These are phyloP conservation scores for Pantherophis vulpinus DNA, from an alignment of 2,797 vertebrate genomes.

Conservation along the genomic window DNA sequence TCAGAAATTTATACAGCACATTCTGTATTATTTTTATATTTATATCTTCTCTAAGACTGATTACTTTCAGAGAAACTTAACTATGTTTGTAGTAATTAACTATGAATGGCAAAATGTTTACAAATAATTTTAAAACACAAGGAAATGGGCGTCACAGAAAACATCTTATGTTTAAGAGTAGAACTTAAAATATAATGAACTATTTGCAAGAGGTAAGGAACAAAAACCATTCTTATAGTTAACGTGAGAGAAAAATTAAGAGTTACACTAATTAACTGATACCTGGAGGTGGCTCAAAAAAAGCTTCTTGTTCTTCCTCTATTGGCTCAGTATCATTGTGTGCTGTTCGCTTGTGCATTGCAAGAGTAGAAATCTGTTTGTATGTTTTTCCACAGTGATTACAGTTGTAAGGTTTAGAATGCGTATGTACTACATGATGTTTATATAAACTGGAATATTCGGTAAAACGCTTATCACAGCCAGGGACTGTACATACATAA, in stretches of 20 bases:
- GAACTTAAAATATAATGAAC: background rate
- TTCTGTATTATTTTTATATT: background rate
- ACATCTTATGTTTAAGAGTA: background rate
- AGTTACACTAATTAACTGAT: background rate
- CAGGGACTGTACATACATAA: constrained; percentile 96
- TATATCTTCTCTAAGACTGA: background rate
- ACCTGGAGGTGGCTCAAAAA: constrained; percentile 95
- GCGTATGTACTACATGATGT: constrained; percentile 97
- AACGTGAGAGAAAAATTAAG: background rate
- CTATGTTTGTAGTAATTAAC: background rate
- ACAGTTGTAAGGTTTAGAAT: constrained; percentile 98
- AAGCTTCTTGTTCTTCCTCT: constrained; percentile 95
- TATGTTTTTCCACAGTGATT: constrained; percentile 99
- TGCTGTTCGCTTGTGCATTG: constrained; percentile 97
- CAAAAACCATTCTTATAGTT: background rate
- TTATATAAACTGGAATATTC: constrained; percentile 99
- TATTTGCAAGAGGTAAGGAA: background rate
- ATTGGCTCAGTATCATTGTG: constrained; percentile 98
- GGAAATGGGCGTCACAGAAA: background rate
- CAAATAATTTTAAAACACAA: background rate
- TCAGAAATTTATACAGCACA: background rate
- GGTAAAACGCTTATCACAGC: constrained; percentile 98
- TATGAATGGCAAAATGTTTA: background rate
- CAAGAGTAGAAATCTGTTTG: constrained; percentile 97
- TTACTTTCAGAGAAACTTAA: background rate